Conservation (phyloP, 2,797 vertebrate species). For the Calcarius lapponicus region DNA sequence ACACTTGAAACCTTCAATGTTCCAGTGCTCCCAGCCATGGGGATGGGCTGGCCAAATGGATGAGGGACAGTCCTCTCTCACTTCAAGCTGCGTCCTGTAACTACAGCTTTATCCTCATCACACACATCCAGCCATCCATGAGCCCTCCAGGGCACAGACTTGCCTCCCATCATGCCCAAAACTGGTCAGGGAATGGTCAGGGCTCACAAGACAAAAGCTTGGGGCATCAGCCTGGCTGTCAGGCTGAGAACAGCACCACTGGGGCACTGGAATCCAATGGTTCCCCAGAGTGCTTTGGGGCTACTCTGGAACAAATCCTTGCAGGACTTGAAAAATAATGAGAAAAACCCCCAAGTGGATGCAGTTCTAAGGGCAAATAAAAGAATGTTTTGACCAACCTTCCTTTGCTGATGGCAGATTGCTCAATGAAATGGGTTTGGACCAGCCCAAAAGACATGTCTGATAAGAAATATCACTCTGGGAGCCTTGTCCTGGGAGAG, state of each 20-base stretch:
- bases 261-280: fast-evolving
- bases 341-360: neutral
- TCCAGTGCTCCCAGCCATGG: neutral
- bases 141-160: neutral
- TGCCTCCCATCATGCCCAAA: neutral
- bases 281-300: neutral
- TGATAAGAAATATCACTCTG: neutral
- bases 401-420: neutral
- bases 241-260: neutral
- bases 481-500: neutral
- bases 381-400: neutral
- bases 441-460: neutral
- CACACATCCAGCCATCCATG: neutral
- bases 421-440: neutral
- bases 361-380: neutral
- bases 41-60: neutral
- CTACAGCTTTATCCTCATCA: neutral
- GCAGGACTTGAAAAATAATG: neutral
- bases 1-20: neutral
- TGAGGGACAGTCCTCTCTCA: neutral
- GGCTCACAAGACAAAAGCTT: neutral
- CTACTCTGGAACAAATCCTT: neutral
- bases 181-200: fast-evolving
- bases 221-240: neutral
- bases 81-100: neutral